Evolutionary conservation across 2,113 vertebrate genomes (phyloP), one percentile per base, ranked within the genome.

Genomic region (Polyodon spathula): DNA sequence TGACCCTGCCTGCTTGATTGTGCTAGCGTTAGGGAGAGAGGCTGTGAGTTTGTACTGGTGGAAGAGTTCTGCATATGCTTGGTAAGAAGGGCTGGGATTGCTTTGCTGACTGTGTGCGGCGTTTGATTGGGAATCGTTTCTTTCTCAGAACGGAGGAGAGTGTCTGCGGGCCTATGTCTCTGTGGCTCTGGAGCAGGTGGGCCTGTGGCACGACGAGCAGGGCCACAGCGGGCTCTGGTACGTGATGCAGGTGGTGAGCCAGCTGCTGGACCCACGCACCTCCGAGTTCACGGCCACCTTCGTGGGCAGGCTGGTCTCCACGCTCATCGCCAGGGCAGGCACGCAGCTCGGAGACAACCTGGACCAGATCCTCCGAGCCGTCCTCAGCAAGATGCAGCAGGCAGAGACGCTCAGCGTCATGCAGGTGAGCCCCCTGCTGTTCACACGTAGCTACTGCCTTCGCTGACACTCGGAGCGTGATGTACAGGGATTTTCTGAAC

Each of bases 361-460:
- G 76, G 96, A 99, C 76, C 96, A 97, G 83, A 97, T 99, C 71
- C 84, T 99, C 54, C 81, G 96, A 53, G 94, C 93, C 0, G 93
- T 99, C 69, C 89, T 99, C 66, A 99, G 95, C 82, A 99, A 99
- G 78, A 98, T 99, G 96, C 96, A 99, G 52, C 96, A 99, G 73
- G 96, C 95, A 0, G 95, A 97, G 83, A 96, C 95, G 0, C 92
- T 97, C 62, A 98, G 93, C 27, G 96, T 99, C 54, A 97, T 98
- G 96, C 96, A 99, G 93, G 96, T 98, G 64, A 69, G 68, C 4
- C 6, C 6, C 7, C 7, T 1, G 14, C 11, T 46, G 2, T 46
- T 46, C 27, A 27, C 27, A 27, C 27, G 27, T 27, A 3, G 27
- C 3, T 3, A 27, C 27, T 27, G 27, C 42, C 6, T 1, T 10